Percentiles rank a stretch among this genome's conserved stretches.
Conservation (phyloP, 1,140 invertebrate genomes). For the Orussus abietinus region DNA sequence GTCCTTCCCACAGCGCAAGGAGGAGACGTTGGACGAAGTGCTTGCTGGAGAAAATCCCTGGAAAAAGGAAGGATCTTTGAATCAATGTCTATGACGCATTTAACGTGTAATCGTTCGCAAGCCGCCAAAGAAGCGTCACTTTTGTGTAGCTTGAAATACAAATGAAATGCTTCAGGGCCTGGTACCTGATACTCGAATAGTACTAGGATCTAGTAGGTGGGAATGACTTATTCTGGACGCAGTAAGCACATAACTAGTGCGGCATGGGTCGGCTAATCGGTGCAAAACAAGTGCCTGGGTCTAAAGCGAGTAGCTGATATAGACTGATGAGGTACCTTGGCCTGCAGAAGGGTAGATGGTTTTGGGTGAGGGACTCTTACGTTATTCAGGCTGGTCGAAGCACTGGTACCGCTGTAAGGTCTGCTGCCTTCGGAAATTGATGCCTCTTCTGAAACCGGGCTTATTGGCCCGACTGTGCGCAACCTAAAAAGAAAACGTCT, state of each 20-base stretch:
- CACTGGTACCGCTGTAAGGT: constrained; percentile 27
- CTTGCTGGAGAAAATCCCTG: constrained; percentile 68
- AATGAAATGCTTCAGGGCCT: too few relatives aligned
- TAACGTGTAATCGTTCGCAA: too few relatives aligned
- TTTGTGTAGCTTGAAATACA: too few relatives aligned
- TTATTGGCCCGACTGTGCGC: constrained; percentile 32
- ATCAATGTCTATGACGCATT: too few relatives aligned
- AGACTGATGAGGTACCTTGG: constrained; percentile 29
- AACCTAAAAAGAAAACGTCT: constrained; percentile 25
- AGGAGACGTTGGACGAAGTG: constrained; percentile 56
- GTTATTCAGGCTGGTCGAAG: constrained; percentile 39
- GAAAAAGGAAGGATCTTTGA: too few relatives aligned
- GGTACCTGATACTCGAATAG: too few relatives aligned
- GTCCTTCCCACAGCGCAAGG: constrained; percentile 58
- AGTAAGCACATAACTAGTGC: too few relatives aligned
- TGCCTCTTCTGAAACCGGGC: constrained; percentile 27
- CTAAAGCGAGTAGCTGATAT: too few relatives aligned
- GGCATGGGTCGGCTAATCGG: not conserved
- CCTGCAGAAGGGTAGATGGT: constrained; percentile 31
- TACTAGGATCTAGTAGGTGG: too few relatives aligned
- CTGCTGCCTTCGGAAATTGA: constrained; percentile 33
- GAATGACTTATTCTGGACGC: too few relatives aligned
- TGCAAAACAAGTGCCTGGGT: constrained; percentile 17
- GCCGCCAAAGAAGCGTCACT: too few relatives aligned
- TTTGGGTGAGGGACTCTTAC: constrained; percentile 37